These are phyloP conservation scores for Scaptomyza caliginosa DNA, from an alignment of 2,888 invertebrate species.

Conservation along the genomic window DNA sequence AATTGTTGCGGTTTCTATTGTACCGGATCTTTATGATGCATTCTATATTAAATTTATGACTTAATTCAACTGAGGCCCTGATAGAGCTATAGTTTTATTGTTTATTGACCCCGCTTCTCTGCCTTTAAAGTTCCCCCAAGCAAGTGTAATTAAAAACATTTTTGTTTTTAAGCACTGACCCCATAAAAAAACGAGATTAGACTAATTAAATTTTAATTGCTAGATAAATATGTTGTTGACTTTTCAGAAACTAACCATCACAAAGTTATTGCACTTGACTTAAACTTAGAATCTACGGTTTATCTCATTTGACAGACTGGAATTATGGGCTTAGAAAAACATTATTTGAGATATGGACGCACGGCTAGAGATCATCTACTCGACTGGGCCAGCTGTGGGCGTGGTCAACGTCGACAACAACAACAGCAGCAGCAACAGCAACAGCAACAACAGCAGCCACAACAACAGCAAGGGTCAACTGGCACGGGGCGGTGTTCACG, in stretches of 20 bases:
- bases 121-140: conserved; percentile 4
- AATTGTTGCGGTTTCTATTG: conserved; percentile 41
- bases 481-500: conserved; percentile 55
- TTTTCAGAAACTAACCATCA: conserved; percentile 11
- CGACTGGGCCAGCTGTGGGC: conserved; percentile 85
- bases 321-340: conserved; percentile 89
- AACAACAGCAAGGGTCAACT: conserved; percentile 52
- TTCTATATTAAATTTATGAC: conserved; percentile 16
- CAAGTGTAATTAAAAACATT: conserved; percentile 12
- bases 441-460: conserved; percentile 48
- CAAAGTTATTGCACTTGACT: conserved; percentile 31
- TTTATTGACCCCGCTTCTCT: conserved; percentile 13
- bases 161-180: conserved; percentile 27
- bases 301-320: conserved; percentile 67
- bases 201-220: conserved; percentile 52
- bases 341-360: conserved; percentile 91
- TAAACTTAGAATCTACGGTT: conserved; percentile 17
- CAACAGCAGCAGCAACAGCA: conserved; percentile 41
- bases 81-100: not conserved
- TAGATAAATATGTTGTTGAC: conserved; percentile 49
- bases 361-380: conserved; percentile 89
- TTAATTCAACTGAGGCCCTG: conserved; percentile 2
- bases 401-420: conserved; percentile 52
- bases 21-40: conserved; percentile 34
- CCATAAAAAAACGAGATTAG: conserved; percentile 45